Evolutionary conservation across 2,797 vertebrate genomes (phyloP), one percentile per base, ranked within the genome.

Genomic region (Rhinoraja longicauda): DNA sequence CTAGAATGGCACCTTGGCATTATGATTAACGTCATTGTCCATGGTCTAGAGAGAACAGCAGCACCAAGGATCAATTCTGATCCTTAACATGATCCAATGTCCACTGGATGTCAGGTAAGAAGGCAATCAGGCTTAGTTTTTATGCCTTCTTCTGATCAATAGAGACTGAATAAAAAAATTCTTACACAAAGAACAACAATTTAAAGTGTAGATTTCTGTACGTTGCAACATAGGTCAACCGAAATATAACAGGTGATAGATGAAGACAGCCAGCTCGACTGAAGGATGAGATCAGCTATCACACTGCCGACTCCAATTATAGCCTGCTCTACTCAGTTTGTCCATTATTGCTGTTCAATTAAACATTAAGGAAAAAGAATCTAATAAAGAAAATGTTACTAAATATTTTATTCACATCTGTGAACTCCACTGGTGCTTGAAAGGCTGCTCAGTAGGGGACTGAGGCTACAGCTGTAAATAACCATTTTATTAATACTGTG

Each of bases 321-420:
- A 92, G 13, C 26, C 67, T 53, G n/a, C 39, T 92, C 39, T 73
- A 57, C 90, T 92, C 39, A 75, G 90, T 53, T 92, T 75, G 72
- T 92, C 64, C 15, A 75, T 53, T 75, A 92, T 53, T 53, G 90
- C 90, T 92, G 10, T 92, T 57, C 70, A 92, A 92, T 92, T 92
- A 92, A 92, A 92, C 90, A 73, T 75, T 53, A 92, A 92, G 62
- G 62, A 88, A 67, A 36, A 92, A 45, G 12, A 92, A 73, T 92
- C 70, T 53, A 73, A 92, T 75, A 92, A 92, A 92, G 64, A 73
- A 73, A 73, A 45, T 92, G 73, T 92, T 57, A 92, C 90, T 29
- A 92, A 92, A 92, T 92, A 75, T 73, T 92, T 92, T 26, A 72
- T 73, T 92, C 70, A 75, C 90, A 92, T 73, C 45, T 92, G 90